Conservation (phyloP, 2,797 vertebrate species). For the Peromyscus aztecus region DNA sequence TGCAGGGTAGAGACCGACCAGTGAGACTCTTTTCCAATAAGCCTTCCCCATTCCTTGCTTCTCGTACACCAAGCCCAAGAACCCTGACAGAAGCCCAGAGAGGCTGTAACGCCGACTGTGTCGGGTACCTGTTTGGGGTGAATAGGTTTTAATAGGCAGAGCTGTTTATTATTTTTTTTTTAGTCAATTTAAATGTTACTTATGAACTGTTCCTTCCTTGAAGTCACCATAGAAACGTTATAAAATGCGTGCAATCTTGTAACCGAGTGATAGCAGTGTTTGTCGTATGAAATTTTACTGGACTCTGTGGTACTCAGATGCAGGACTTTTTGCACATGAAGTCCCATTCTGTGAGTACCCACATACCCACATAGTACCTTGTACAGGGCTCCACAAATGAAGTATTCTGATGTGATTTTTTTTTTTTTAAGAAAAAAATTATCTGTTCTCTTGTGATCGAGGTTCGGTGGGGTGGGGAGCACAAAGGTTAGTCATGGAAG, state of each 20-base stretch:
- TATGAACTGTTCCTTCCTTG: constrained; percentile 16
- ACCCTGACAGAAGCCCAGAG: background rate
- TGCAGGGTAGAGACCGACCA: background rate
- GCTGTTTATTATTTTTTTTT: background rate
- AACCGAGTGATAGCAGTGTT: background rate
- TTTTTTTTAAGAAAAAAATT: background rate
- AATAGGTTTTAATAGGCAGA: background rate
- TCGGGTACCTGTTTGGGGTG: background rate
- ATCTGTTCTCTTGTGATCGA: background rate
- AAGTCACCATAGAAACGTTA: background rate
- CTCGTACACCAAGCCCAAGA: background rate
- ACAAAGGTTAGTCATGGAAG: background rate
- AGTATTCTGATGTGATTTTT: background rate
- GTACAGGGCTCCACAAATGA: background rate
- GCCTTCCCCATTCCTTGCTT: background rate
- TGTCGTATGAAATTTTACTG: background rate
- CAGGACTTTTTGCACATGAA: background rate
- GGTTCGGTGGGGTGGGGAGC: background rate
- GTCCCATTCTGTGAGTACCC: background rate
- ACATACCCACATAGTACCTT: background rate
- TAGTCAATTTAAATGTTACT: constrained; percentile 42
- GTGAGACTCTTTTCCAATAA: background rate
- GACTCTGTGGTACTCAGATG: background rate
- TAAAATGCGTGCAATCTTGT: constrained; percentile 34
- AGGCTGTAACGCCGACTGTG: background rate